Base-by-base conservation (phyloP, 2,113 vertebrate species). In the Myocastor coypus region DNA sequence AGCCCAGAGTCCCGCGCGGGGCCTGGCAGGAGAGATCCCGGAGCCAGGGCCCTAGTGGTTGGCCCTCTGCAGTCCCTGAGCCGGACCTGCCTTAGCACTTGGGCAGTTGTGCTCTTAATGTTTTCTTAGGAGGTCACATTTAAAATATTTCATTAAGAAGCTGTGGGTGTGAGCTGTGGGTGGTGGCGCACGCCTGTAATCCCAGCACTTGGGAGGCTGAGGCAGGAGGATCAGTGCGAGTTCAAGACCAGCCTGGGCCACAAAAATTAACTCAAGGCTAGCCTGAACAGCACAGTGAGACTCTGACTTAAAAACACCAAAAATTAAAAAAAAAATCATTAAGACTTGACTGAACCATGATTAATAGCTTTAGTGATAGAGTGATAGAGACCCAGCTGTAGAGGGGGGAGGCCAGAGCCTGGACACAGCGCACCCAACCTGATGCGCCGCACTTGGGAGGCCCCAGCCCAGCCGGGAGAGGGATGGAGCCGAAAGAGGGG, bases 81-180 rank as follows among this genome's bases (percentile, higher is more conserved):
- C 30, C 40, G 7, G 17, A 24, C 4, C 68, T 5, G 26, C 28
- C 5, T 57, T 81, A 22, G 85, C 68, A 20, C 63, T 84, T 83
- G 71, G 77, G 59, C 14, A 30, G 10, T 22, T 91, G 83, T 73
- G 42, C 28, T 59, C n/a, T 64, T 50, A 78, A 57, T 71, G 55
- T 52, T 90, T 92, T 52, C 37, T 82, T 89, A 57, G 59, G 57
- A 92, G 59, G 64, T 61, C 87, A 11, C 73, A 88, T 50, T 80
- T n/a, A 69, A 93, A 91, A 55, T 92, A 64, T 84, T 95, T 94
- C 50, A 66, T 73, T 75, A 83, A n/a, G n/a, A n/a, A n/a, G n/a
- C n/a, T n/a, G n/a, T n/a, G n/a, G n/a, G n/a, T n/a, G n/a, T n/a
- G n/a, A n/a, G n/a, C n/a, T n/a, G n/a, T n/a, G n/a, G n/a, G n/a